Conservation (phyloP, 2,888 invertebrate species). For the Lamellibrachia columna region DNA sequence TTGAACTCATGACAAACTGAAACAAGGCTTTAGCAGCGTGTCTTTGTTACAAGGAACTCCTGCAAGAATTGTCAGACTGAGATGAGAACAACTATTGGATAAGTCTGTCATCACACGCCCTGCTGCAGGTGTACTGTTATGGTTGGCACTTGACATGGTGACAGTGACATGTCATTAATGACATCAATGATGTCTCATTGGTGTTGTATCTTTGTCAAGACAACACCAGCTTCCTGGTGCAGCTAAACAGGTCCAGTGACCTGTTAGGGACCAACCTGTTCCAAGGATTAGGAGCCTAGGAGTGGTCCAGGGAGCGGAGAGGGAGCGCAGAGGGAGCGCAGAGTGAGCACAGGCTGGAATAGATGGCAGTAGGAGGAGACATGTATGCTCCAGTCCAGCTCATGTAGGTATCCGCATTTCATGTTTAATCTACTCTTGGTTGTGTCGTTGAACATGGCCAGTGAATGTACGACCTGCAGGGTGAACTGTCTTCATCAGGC, state of each 20-base stretch:
- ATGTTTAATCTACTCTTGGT: neutral
- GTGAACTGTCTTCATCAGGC: no score
- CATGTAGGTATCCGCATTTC: neutral
- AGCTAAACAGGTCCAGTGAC: neutral
- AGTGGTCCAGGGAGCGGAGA: neutral
- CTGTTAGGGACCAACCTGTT: neutral
- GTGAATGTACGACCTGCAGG: no score
- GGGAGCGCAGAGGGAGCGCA: neutral
- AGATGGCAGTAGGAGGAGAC: neutral
- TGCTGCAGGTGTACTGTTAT: neutral
- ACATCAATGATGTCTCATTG: neutral
- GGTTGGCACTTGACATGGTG: slow-evolving; percentile 11
- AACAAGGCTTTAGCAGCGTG: neutral
- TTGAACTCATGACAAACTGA: neutral
- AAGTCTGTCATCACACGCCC: neutral
- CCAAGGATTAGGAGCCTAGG: neutral
- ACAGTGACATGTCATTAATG: neutral
- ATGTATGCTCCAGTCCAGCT: neutral
- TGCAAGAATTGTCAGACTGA: neutral
- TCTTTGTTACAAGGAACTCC: neutral
- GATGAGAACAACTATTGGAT: neutral
- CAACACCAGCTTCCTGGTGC: neutral
- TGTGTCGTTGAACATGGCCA: neutral
- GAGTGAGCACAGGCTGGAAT: neutral
- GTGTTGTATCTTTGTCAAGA: neutral